Percentiles rank a stretch among this genome's conserved stretches.
Evolutionary conservation across 2,113 vertebrate genomes (phyloP).

Genomic region (Perccottus glenii): DNA sequence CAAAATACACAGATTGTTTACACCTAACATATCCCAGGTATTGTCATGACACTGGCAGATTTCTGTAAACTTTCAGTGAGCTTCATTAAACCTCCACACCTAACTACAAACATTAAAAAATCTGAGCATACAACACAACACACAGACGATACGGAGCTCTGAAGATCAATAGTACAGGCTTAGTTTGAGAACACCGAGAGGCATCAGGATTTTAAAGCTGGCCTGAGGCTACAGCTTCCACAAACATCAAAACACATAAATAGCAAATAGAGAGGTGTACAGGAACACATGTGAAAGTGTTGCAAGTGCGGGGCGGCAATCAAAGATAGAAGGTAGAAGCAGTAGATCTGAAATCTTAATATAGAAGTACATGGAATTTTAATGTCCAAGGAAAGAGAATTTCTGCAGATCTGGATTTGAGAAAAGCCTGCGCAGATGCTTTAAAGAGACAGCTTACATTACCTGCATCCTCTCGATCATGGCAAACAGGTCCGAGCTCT

Average conservation of each 20-base stretch:
- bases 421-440: conserved; percentile 6
- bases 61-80: too few species aligned
- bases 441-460: conserved; percentile 54
- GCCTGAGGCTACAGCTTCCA: conserved; percentile 17
- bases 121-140: conserved; percentile 10
- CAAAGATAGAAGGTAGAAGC: conserved; percentile 20
- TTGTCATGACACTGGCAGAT: too few species aligned
- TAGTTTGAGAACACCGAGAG: conserved; percentile 34
- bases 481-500: conserved; percentile 89
- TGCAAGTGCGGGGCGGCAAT: conserved; percentile 11
- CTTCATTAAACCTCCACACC: too few species aligned
- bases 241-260: conserved; percentile 24
- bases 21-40: too few species aligned
- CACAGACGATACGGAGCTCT: conserved; percentile 30
- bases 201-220: conserved; percentile 22
- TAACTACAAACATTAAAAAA: conserved; percentile 5
- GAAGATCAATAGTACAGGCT: conserved; percentile 28
- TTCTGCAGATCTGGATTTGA: conserved; percentile 26
- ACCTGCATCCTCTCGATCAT: conserved; percentile 95
- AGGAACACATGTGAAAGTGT: conserved; percentile 10
- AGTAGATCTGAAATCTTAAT: conserved; percentile 1
- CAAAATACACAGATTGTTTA: too few species aligned
- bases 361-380: conserved; percentile 39
- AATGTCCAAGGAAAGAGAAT: conserved; percentile 15
- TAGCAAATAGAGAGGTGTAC: conserved; percentile 8